A percentile compares a stretch with the other conserved stretches of the same genome.
Evolutionary conservation across 2,888 invertebrate species (phyloP).

Genomic region (Spialia ferax): DNA sequence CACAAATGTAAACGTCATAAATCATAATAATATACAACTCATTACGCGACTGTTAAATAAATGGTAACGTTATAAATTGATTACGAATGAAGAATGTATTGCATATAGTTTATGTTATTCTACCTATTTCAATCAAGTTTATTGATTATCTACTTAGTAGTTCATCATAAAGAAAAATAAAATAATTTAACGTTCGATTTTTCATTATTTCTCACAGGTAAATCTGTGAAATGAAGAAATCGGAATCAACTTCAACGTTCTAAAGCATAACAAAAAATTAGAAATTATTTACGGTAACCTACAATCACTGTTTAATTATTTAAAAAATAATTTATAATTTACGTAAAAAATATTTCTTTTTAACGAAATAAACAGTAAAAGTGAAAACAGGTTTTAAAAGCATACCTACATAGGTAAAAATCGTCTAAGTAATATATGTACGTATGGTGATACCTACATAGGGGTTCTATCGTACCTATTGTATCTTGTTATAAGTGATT

Average conservation of each 20-base stretch:
- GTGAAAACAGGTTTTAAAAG: conserved; percentile 64
- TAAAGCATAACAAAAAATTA: too few species aligned
- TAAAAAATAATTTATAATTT: too few species aligned
- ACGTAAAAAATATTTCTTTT: not conserved
- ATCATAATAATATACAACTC: not conserved
- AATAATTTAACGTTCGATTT: not conserved
- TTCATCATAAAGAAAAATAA: not conserved
- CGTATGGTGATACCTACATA: too few species aligned
- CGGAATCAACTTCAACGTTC: too few species aligned
- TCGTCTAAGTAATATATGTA: too few species aligned
- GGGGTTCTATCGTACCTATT: conserved; percentile 74
- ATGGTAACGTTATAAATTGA: too few species aligned
- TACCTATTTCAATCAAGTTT: not conserved
- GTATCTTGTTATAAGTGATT: conserved; percentile 56
- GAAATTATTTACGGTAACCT: too few species aligned
- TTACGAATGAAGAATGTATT: not conserved
- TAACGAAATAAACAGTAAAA: conserved; percentile 56
- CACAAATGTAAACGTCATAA: not conserved
- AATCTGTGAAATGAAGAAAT: too few species aligned
- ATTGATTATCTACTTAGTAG: not conserved
- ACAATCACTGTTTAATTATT: too few species aligned
- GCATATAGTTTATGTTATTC: not conserved
- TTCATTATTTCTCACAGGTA: too few species aligned
- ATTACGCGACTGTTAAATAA: not conserved
- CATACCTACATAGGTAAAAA: conserved; percentile 50